Conservation (phyloP, 2,113 vertebrate genomes). For the Nothocercus nigrocapillus region DNA sequence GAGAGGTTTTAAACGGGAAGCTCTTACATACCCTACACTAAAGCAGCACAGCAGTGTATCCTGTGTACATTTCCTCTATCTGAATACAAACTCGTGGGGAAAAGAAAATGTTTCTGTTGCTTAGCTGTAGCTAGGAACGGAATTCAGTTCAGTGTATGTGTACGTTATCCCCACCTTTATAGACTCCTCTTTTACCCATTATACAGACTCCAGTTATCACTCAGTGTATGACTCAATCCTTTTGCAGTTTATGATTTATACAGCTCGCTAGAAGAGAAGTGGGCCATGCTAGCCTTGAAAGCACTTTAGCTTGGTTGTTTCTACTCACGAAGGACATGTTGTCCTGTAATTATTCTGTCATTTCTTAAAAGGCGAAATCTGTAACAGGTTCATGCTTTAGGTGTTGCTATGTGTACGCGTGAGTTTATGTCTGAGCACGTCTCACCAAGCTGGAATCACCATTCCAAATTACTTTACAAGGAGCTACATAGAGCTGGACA, state of each 20-base stretch:
- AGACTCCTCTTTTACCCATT: neutral
- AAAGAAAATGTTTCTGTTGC: neutral
- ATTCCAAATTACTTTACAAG: conserved; percentile 50
- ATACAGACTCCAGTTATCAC: conserved; percentile 21
- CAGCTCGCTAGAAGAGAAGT: conserved; percentile 77
- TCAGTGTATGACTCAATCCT: conserved; percentile 38
- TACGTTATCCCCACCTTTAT: neutral
- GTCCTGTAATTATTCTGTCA: conserved; percentile 84
- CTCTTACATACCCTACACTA: neutral
- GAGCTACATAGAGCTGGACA: conserved; percentile 60
- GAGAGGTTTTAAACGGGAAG: neutral
- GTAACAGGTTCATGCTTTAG: conserved; percentile 73
- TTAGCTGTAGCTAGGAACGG: neutral
- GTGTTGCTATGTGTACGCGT: conserved; percentile 15
- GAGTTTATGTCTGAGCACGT: conserved; percentile 61
- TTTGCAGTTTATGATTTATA: conserved; percentile 77
- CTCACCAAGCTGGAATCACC: conserved; percentile 59
- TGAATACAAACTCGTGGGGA: neutral
- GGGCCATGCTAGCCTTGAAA: conserved; percentile 78
- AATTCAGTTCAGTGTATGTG: neutral
- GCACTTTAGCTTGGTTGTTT: conserved; percentile 79
- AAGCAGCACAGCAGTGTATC: neutral
- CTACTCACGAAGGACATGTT: conserved; percentile 79
- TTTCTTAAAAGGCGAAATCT: conserved; percentile 80
- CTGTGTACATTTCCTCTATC: neutral